Conservation (phyloP, 2,888 invertebrate species). For the Platypus cylindrus region DNA sequence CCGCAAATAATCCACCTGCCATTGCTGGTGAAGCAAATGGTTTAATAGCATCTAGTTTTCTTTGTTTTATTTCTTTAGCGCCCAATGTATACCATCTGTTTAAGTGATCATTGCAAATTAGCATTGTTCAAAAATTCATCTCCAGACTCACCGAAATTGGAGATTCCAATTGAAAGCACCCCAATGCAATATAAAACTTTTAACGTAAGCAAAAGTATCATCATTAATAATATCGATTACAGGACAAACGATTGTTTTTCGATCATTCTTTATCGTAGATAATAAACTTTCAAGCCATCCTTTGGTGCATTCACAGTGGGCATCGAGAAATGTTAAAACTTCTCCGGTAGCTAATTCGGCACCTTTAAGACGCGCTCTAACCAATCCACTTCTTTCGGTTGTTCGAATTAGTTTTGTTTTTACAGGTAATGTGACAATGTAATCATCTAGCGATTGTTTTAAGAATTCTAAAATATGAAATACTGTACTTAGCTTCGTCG, state of each 20-base stretch:
- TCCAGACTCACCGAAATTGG: constrained; percentile 58
- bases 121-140: neutral
- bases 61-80: constrained; percentile 47
- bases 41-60: constrained; percentile 50
- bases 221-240: constrained; percentile 92
- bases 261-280: constrained; percentile 44
- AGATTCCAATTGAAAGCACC: constrained; percentile 98
- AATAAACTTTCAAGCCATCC: constrained; percentile 52
- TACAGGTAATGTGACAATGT: constrained; percentile 48
- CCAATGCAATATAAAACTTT: constrained; percentile 92
- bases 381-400: constrained; percentile 57
- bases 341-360: constrained; percentile 58
- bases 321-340: constrained; percentile 81
- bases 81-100: constrained; percentile 60
- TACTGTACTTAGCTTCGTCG: neutral
- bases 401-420: constrained; percentile 54
- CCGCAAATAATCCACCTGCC: constrained; percentile 91
- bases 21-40: constrained; percentile 76
- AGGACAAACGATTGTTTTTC: constrained; percentile 60
- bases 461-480: constrained; percentile 42
- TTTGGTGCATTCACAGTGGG: constrained; percentile 82
- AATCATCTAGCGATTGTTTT: constrained; percentile 50
- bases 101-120: constrained; percentile 2
- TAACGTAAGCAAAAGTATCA: constrained; percentile 88
- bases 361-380: constrained; percentile 70